These are phyloP conservation scores for Paramisgurnus dabryanus DNA, from an alignment of 2,113 vertebrate genomes.

Conservation along the genomic window DNA sequence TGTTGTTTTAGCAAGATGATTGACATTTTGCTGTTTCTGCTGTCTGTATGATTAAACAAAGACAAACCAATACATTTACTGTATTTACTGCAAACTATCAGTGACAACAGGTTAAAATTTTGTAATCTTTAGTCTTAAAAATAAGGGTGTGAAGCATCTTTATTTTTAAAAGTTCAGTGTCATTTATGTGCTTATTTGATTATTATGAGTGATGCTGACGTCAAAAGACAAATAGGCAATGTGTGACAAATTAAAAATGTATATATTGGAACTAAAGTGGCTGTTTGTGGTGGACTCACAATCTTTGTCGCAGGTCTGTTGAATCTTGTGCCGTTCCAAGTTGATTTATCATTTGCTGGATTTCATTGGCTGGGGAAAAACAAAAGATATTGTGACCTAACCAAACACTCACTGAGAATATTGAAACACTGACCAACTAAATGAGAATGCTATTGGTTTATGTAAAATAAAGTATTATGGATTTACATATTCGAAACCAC, in stretches of 20 bases:
- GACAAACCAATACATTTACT: neutral
- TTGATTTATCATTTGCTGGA: slow-evolving; percentile 86
- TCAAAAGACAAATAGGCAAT: too few species aligned
- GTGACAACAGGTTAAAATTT: too few species aligned
- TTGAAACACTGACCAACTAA: neutral
- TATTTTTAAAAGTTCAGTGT: too few species aligned
- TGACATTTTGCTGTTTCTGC: slow-evolving; percentile 90
- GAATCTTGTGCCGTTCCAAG: slow-evolving; percentile 88
- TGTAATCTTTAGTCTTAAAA: too few species aligned
- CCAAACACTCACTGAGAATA: neutral
- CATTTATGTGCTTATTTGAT: too few species aligned
- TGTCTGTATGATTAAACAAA: slow-evolving; percentile 73
- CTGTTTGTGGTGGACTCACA: slow-evolving; percentile 79
- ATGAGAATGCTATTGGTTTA: neutral
- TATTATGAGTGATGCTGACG: too few species aligned
- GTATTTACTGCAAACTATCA: neutral
- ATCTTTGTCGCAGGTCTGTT: slow-evolving; percentile 80
- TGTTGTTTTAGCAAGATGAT: slow-evolving; percentile 94
- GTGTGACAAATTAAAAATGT: neutral
- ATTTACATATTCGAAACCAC: neutral
- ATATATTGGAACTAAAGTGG: neutral
- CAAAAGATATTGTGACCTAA: slow-evolving; percentile 1
- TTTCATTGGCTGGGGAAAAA: slow-evolving; percentile 82
- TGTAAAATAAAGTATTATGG: neutral
- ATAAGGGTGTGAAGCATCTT: too few species aligned